Evolutionary conservation across 2,113 vertebrate genomes (phyloP), one percentile per base, ranked within the genome.

Genomic region (Gymnobelideus leadbeateri): DNA sequence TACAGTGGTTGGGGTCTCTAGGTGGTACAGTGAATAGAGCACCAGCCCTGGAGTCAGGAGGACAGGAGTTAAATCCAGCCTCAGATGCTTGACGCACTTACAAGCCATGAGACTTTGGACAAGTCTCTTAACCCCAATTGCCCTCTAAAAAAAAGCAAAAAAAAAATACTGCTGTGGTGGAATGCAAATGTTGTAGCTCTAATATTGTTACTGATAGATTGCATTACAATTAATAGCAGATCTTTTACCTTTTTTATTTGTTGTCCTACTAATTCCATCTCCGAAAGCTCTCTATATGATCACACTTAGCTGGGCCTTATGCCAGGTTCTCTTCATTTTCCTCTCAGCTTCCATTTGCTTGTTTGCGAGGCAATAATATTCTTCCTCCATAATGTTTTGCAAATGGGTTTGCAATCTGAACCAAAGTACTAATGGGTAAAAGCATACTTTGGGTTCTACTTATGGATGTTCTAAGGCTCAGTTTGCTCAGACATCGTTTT

Each of bases 361-460:
- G 16, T 84, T 43, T 84, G 16, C n/a, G 3, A 84, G n/a, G n/a
- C n/a, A 84, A 23, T 43, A 84, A 1, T 43, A 7, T 84, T n/a
- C 68, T 16, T 8, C 68, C 68, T 23, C n/a, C 68, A 84, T 84
- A 43, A 84, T 84, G 68, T 8, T 84, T 84, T 84, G 68, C n/a
- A 43, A 43, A 43, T 84, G 68, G 68, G n/a, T 43, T 84, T 43
- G 68, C n/a, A 84, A 43, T 84, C n/a, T 8, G 43, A 43, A 84
- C 19, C n/a, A 43, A 95, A 94, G 10, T 24, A 2, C 46, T 91
- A 25, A 92, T 37, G n/a, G 77, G 77, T 55, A 95, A 94, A 94
- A 90, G 28, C 43, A 19, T 9, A 91, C 12, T 84, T 50, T 53
- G 50, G 68, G 37, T 43, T 26, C 49, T 90, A 51, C 28, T 51